Conservation (phyloP, 2,113 vertebrate species). For the Mus spicilegus region DNA sequence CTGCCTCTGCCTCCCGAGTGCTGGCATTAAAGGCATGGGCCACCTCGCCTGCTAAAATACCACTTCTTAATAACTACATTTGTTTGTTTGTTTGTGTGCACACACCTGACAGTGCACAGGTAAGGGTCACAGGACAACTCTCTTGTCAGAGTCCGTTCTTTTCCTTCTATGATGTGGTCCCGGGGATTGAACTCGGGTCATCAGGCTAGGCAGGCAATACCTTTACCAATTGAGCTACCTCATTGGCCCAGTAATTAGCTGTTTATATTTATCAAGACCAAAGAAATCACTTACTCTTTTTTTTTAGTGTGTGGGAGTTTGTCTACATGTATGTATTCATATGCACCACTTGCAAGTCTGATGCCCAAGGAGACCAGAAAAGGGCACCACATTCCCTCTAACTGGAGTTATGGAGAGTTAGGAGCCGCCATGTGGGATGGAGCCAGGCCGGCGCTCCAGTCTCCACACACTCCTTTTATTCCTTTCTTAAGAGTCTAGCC, state of each 20-base stretch:
- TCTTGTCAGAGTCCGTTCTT: background rate
- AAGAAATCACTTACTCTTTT: background rate
- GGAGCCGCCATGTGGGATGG: background rate
- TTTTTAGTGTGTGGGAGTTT: background rate
- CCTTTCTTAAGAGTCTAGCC: background rate
- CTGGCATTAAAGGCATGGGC: too few relatives aligned
- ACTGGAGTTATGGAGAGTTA: background rate
- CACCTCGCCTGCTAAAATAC: background rate
- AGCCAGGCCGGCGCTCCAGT: background rate
- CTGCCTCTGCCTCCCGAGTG: too few relatives aligned
- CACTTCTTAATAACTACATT: too few relatives aligned
- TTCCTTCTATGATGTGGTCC: too few relatives aligned
- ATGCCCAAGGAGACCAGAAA: background rate
- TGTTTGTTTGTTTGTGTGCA: background rate
- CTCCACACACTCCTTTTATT: background rate
- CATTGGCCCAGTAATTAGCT: background rate
- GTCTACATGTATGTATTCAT: background rate
- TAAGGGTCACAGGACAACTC: background rate
- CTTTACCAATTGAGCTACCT: background rate
- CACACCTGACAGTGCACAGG: background rate
- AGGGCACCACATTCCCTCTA: background rate
- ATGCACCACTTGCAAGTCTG: background rate
- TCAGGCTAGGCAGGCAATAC: background rate
- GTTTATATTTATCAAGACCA: background rate
- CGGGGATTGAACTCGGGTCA: background rate